Conservation (phyloP, 2,888 invertebrate genomes). For the Hirtodrosophila trivittata region DNA sequence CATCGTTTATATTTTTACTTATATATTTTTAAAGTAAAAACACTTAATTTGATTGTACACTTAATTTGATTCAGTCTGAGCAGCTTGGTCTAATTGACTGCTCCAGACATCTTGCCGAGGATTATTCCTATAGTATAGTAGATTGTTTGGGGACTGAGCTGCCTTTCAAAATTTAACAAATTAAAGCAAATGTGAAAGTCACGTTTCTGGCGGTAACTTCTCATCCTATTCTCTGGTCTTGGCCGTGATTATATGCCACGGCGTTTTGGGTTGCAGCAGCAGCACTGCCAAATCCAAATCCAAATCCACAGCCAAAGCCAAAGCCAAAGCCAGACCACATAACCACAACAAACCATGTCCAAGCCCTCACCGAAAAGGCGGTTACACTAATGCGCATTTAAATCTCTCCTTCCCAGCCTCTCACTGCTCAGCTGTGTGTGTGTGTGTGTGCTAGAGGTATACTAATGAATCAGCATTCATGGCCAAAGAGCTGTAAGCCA, state of each 20-base stretch:
- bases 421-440: slow-evolving; percentile 10
- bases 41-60: no score
- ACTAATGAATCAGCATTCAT: slow-evolving; percentile 73
- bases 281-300: no score
- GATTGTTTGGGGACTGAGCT: no score
- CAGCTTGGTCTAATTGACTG: no score
- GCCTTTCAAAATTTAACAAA: slow-evolving; percentile 5
- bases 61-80: no score
- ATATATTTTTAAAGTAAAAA: no score
- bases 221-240: slow-evolving; percentile 3
- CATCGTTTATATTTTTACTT: no score
- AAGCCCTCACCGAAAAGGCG: slow-evolving; percentile 29
- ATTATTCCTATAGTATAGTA: no score
- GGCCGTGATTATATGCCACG: not conserved
- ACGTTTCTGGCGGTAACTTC: slow-evolving; percentile 29
- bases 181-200: slow-evolving; percentile 28
- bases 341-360: slow-evolving; percentile 34
- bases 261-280: no score
- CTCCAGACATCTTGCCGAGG: no score
- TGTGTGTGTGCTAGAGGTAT: slow-evolving; percentile 33
- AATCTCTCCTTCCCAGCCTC: slow-evolving; percentile 34
- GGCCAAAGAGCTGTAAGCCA: slow-evolving; percentile 26
- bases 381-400: slow-evolving; percentile 66
- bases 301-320: no score
- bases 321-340: slow-evolving; percentile 38